Evolutionary conservation across 1,140 invertebrate species (phyloP).

Genomic region (Listronotus oregonensis): DNA sequence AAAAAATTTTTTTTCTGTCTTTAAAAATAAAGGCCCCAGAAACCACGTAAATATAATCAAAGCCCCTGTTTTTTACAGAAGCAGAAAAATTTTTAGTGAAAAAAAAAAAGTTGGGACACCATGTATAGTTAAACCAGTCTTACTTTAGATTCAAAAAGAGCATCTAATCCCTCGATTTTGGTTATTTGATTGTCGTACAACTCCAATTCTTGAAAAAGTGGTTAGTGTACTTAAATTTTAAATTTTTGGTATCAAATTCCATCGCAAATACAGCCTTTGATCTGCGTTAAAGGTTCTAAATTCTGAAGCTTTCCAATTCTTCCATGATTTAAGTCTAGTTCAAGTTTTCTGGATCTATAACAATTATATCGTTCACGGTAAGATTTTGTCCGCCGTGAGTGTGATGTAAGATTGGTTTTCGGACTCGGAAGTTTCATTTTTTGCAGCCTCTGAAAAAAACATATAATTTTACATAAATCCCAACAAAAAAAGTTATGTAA

Average conservation of each 20-base stretch:
- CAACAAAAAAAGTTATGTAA: too few relatives aligned
- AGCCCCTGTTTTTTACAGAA: too few relatives aligned
- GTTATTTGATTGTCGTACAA: slow-evolving; percentile 96
- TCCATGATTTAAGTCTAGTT: slow-evolving; percentile 88
- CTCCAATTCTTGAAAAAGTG: slow-evolving; percentile 84
- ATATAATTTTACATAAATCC: not conserved
- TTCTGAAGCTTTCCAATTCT: slow-evolving; percentile 82
- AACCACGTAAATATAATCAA: too few relatives aligned
- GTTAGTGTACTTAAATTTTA: slow-evolving; percentile 79
- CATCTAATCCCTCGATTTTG: slow-evolving; percentile 85
- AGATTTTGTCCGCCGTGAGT: slow-evolving; percentile 14
- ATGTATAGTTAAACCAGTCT: slow-evolving; percentile 59
- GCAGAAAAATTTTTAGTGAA: too few relatives aligned
- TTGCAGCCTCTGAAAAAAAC: slow-evolving; percentile 4
- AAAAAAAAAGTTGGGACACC: too few relatives aligned
- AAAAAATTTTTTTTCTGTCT: too few relatives aligned
- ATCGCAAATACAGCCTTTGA: slow-evolving; percentile 85
- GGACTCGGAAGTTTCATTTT: slow-evolving; percentile 6
- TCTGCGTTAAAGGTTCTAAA: slow-evolving; percentile 72
- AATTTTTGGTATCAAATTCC: slow-evolving; percentile 95
- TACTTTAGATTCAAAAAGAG: slow-evolving; percentile 89
- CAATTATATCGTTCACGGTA: slow-evolving; percentile 53
- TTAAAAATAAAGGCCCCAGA: too few relatives aligned
- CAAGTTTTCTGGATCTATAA: slow-evolving; percentile 56
- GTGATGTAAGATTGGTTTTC: slow-evolving; percentile 1